These are phyloP conservation scores for Cydia fagiglandana DNA, from an alignment of 1,140 invertebrate genomes.

Conservation along the genomic window DNA sequence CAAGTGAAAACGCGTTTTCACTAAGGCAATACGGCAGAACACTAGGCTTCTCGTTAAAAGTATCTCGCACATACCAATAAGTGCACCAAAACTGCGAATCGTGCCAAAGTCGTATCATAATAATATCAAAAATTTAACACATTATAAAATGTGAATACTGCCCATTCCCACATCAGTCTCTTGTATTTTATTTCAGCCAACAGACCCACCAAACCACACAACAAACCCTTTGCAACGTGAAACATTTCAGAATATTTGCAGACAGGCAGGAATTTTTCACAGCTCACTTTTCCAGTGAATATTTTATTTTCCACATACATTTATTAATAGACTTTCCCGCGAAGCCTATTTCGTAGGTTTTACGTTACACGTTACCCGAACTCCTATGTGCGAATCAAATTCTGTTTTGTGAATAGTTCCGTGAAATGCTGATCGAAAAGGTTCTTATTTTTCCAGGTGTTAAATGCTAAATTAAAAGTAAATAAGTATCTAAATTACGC, in stretches of 20 bases:
- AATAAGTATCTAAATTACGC: no score
- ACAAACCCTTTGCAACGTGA: background rate
- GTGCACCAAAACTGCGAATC: no score
- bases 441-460: no score
- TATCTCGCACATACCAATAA: no score
- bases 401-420: background rate
- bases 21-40: no score
- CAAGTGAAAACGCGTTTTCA: no score
- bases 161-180: background rate
- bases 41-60: no score
- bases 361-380: background rate
- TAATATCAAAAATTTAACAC: background rate
- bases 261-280: background rate
- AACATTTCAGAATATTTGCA: conserved; percentile 5
- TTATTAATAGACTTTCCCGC: conserved; percentile 14
- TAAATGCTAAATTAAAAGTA: no score
- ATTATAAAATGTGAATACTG: background rate
- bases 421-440: background rate
- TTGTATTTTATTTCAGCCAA: background rate
- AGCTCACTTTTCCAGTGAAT: background rate
- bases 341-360: background rate
- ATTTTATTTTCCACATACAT: conserved; percentile 23
- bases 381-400: background rate
- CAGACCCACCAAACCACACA: background rate
- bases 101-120: no score